phyloP scores from a whole-genome alignment of 2,888 invertebrate species.

The Rapana venosa region DNA sequence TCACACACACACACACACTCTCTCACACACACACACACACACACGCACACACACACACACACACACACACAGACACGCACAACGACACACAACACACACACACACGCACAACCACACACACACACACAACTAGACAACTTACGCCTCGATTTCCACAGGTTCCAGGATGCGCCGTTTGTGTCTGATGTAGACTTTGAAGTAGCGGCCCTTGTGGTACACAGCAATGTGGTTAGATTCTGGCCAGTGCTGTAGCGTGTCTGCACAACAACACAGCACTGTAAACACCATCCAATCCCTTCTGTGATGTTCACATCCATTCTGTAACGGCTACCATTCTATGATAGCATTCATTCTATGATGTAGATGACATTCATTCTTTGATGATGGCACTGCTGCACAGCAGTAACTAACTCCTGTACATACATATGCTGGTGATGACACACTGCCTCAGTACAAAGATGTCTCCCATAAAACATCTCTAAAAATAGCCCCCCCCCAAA shows the following conservation, averaged over 20 bases:
- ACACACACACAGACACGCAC: neutral
- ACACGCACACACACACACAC: neutral
- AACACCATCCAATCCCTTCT: no score
- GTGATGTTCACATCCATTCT: no score
- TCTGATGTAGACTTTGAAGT: conserved; percentile 95
- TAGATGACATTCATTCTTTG: no score
- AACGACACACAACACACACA: neutral
- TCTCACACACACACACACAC: neutral
- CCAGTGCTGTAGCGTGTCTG: conserved; percentile 92
- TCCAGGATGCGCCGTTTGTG: conserved; percentile 88
- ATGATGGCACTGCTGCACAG: no score
- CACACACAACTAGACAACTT: conserved; percentile 54
- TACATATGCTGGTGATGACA: no score
- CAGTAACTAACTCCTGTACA: no score
- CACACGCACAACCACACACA: neutral
- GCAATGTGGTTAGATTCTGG: conserved; percentile 94
- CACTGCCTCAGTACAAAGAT: no score
- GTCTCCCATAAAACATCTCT: no score
- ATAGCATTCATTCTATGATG: no score
- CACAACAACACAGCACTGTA: neutral
- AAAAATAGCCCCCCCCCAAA: no score
- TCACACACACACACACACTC: neutral
- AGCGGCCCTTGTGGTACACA: conserved; percentile 94
- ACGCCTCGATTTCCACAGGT: conserved; percentile 94
- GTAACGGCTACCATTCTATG: no score